Conservation (phyloP, 1,140 invertebrate species). For the Platyscapa corneri region DNA sequence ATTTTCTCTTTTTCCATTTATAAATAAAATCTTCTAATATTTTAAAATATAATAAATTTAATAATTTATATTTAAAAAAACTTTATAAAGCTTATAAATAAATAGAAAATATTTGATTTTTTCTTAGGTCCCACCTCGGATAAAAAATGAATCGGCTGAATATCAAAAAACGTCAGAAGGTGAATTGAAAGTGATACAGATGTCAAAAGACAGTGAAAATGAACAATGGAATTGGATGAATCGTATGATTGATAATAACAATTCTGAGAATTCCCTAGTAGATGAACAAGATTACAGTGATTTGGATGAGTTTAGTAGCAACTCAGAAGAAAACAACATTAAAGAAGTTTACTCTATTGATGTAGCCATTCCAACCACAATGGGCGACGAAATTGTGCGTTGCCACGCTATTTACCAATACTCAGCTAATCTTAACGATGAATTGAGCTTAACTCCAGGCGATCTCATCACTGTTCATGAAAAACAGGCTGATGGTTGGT, state of each 20-base stretch:
- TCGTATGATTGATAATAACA: constrained; percentile 87
- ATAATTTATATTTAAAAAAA: no score
- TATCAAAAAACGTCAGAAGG: constrained; percentile 77
- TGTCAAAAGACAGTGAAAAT: constrained; percentile 67
- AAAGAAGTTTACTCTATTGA: constrained; percentile 65
- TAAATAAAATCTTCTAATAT: no score
- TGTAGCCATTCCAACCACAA: constrained; percentile 52
- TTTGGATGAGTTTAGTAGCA: constrained; percentile 75
- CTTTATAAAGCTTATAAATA: no score
- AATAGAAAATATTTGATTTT: no score
- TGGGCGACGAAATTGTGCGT: constrained; percentile 75
- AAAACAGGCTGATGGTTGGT: constrained; percentile 96
- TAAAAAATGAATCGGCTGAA: constrained; percentile 78
- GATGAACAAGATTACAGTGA: constrained; percentile 73
- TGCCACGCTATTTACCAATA: constrained; percentile 92
- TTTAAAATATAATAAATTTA: no score
- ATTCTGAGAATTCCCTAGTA: constrained; percentile 77
- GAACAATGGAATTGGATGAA: constrained; percentile 79
- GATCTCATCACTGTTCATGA: constrained; percentile 92
- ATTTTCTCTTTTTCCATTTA: no score
- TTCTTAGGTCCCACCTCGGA: constrained; percentile 88
- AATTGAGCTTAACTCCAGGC: constrained; percentile 88
- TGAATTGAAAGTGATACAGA: constrained; percentile 74
- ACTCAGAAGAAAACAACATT: constrained; percentile 72
- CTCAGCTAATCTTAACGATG: constrained; percentile 90